Evolutionary conservation across 2,113 vertebrate genomes (phyloP), one percentile per base, ranked within the genome.

Genomic region (Chloropsis hardwickii): DNA sequence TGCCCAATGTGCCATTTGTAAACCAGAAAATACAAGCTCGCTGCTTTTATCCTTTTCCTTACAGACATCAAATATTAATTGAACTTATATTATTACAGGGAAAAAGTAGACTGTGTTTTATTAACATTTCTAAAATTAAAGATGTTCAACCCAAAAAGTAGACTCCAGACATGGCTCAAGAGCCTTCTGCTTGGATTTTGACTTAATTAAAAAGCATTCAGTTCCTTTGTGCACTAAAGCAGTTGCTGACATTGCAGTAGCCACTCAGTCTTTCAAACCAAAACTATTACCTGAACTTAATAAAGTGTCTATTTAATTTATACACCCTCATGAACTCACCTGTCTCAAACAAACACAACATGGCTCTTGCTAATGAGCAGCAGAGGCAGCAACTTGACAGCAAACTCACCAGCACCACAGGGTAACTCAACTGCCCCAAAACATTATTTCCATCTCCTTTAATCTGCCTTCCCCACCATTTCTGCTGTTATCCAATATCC

Each of bases 151-250:
- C 82, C 88, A 67, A 96, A 92, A 96, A 72, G 76, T 67, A 65
- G 81, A 60, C 88, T 90, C 65, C 82, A 88, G 93, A 74, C 86
- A 83, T 78, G 80, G 86, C 95, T 88, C 3, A 15, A 39, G 80
- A 92, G 83, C 33, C 93, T 94, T 86, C 72, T 4, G 21, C 69
- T 94, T 71, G 76, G 77, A 76, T 96, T 95, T 95, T 93, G 88
- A 93, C 94, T 96, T 95, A 96, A 96, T 97, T 97, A 96, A 96
- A 96, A 97, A 96, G 94, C 96, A 96, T 91, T 94, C 94, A 44
- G 80, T 66, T 95, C 76, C 85, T 95, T 92, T 88, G 88, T 81
- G 93, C 88, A 54, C 76, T 95, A 76, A 81, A 92, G 80, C 28
- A 96, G 88, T 45, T 96, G 95, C 95, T 95, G 95, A 96, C 95